Percentiles rank a stretch among this genome's conserved stretches.
Evolutionary conservation across 2,888 invertebrate species (phyloP).

Genomic region (Danaus chrysippus): DNA sequence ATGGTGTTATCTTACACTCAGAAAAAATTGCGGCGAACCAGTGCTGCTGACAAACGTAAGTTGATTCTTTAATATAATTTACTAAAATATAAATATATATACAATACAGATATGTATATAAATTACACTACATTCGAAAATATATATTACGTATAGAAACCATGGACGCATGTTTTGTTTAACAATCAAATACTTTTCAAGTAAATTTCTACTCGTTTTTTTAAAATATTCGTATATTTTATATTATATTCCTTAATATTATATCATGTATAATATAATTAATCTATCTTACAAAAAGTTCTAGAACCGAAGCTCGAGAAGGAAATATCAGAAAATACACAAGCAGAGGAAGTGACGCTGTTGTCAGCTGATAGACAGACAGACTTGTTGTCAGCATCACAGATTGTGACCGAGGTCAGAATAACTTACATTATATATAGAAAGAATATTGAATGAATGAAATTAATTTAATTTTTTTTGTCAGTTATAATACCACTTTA

Average conservation of each 20-base stretch:
- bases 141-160: no score
- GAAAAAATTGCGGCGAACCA: constrained; percentile 4
- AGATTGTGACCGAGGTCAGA: constrained; percentile 8
- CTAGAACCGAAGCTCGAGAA: neutral
- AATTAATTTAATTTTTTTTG: no score
- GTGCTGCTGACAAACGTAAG: constrained; percentile 15
- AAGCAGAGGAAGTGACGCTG: neutral
- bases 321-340: neutral
- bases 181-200: no score
- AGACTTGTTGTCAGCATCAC: constrained; percentile 4
- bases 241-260: no score
- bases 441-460: no score
- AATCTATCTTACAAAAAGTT: neutral
- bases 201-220: no score
- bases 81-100: neutral
- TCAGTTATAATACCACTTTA: no score
- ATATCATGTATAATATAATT: no score
- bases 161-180: no score
- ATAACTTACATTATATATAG: no score
- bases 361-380: constrained; percentile 4
- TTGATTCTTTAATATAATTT: neutral
- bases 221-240: no score
- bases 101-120: neutral
- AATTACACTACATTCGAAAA: neutral
- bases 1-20: neutral